Evolutionary conservation across 2,113 vertebrate species (phyloP).

Genomic region (Ardeotis arabs): DNA sequence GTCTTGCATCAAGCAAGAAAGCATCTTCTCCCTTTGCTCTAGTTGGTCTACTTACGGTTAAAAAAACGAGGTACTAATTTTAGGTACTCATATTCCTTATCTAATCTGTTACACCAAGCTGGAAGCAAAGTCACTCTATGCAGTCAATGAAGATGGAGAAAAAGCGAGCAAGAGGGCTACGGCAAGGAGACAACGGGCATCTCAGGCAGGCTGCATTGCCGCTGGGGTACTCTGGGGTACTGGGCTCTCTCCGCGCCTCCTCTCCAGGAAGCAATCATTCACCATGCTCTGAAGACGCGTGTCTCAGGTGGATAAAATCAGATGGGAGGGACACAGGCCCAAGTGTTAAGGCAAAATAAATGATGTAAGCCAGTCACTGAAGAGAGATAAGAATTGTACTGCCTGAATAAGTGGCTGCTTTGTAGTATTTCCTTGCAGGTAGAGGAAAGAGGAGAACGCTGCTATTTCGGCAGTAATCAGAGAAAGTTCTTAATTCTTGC

Average conservation of each 20-base stretch:
- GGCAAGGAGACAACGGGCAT: accelerated
- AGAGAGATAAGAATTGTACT: background rate
- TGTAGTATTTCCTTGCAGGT: constrained; percentile 29
- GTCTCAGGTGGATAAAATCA: background rate
- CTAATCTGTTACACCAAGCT: background rate
- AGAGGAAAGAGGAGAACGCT: background rate
- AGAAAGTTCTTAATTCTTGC: constrained; percentile 52
- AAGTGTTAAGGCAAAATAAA: constrained; percentile 10
- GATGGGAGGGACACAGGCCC: background rate
- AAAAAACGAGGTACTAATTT: background rate
- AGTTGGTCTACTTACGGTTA: background rate
- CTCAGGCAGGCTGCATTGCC: background rate
- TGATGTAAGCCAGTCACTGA: background rate
- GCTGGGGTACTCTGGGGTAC: background rate
- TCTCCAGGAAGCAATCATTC: constrained; percentile 10
- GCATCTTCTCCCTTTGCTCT: background rate
- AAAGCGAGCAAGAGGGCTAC: background rate
- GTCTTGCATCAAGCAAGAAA: background rate
- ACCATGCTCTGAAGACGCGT: background rate
- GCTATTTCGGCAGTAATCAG: constrained; percentile 10
- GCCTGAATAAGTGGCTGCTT: constrained; percentile 40
- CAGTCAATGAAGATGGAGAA: background rate
- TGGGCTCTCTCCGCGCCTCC: background rate
- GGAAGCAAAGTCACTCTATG: background rate
- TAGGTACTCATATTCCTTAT: background rate